Percentiles rank a stretch among this genome's conserved stretches.
phyloP scores from a whole-genome alignment of 1,140 invertebrate species.

The Bacillus rossius region DNA sequence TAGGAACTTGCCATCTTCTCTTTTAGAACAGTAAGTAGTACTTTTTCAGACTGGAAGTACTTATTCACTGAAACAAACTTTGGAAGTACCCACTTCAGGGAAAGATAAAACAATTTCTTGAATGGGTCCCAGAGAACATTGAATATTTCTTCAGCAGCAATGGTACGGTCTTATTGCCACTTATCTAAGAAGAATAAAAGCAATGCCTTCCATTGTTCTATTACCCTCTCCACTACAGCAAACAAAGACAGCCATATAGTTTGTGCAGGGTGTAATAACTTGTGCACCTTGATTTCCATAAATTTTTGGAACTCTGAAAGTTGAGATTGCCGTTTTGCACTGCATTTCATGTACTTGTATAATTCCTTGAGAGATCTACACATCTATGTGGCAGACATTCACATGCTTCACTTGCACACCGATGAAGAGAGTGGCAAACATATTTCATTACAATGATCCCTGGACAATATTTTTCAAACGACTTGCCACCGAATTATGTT shows the following conservation, averaged over 20 bases:
- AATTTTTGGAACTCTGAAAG: conserved; percentile 12
- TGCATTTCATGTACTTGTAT: conserved; percentile 32
- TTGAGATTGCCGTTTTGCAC: conserved; percentile 30
- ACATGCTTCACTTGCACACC: conserved; percentile 35
- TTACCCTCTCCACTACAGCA: background rate
- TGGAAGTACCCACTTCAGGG: conserved; percentile 32
- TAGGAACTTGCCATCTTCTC: conserved; percentile 7
- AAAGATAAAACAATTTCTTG: conserved; percentile 30
- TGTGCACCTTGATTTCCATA: background rate
- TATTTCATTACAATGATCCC: conserved; percentile 36
- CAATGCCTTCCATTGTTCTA: background rate
- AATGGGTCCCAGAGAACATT: conserved; percentile 23
- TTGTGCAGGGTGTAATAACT: conserved; percentile 7
- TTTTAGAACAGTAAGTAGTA: conserved; percentile 13
- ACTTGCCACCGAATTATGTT: conserved; percentile 9
- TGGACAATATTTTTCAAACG: conserved; percentile 21
- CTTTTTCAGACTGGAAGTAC: conserved; percentile 19
- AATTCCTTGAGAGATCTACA: conserved; percentile 31
- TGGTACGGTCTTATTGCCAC: background rate
- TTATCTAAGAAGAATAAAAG: background rate
- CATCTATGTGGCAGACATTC: conserved; percentile 30
- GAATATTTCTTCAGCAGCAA: conserved; percentile 23
- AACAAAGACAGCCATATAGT: conserved; percentile 12
- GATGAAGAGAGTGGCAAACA: conserved; percentile 37
- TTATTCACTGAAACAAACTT: conserved; percentile 17